Percentiles rank a stretch among this genome's conserved stretches.
These are phyloP conservation scores for Drosophila virilis DNA, from an alignment of 1,140 invertebrate species.

Conservation along the genomic window DNA sequence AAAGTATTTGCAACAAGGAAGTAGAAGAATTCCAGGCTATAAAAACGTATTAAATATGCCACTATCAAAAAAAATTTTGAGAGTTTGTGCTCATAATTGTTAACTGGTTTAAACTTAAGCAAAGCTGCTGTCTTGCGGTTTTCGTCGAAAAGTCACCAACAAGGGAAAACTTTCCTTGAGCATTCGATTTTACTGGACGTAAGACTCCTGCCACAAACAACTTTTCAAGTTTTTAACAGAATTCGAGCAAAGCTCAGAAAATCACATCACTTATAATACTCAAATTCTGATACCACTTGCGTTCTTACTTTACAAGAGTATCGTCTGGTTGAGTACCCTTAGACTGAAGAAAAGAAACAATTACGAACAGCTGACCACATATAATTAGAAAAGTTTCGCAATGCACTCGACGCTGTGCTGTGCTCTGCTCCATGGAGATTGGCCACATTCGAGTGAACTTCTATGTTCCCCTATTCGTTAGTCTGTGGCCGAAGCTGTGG, in stretches of 20 bases:
- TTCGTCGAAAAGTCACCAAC: no score
- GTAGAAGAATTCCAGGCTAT: no score
- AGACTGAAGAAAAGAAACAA: constrained; percentile 7
- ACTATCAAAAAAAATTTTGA: no score
- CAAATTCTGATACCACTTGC: not conserved
- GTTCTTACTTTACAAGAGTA: not conserved
- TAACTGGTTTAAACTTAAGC: no score
- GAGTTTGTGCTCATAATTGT: no score
- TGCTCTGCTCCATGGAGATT: constrained; percentile 40
- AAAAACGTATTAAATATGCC: no score
- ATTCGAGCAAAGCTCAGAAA: not conserved
- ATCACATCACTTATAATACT: not conserved
- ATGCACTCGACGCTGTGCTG: constrained; percentile 14
- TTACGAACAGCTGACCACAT: constrained; percentile 45
- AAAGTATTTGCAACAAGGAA: no score
- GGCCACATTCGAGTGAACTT: constrained; percentile 35
- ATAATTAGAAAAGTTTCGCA: constrained; percentile 65
- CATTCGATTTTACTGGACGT: no score
- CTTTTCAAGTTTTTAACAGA: no score
- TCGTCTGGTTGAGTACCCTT: not conserved
- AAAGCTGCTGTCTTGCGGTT: no score
- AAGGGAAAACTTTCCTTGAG: no score
- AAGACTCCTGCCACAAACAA: no score
- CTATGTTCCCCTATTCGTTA: constrained; percentile 8
- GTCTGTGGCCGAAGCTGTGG: constrained; percentile 15